Conservation (phyloP, 2,888 invertebrate species). For the Steinernema hermaphroditum region DNA sequence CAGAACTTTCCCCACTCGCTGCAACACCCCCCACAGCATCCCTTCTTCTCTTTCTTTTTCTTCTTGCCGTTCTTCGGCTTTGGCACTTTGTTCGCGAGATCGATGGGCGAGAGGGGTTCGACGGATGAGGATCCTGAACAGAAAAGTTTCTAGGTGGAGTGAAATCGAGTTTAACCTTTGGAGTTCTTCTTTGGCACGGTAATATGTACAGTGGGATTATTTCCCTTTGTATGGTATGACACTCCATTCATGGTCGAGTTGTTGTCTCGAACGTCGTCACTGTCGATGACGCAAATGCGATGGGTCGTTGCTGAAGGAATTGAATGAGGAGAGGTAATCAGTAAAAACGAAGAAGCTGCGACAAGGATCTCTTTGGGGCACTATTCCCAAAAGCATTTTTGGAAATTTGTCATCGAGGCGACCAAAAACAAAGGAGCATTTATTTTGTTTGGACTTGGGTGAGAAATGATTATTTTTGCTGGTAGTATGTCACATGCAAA, state of each 20-base stretch:
- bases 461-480: too few relatives aligned
- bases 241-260: neutral
- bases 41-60: slow-evolving; percentile 1
- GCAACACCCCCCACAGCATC: slow-evolving; percentile 7
- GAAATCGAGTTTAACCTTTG: neutral
- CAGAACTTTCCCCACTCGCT: slow-evolving; percentile 16
- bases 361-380: too few relatives aligned
- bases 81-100: slow-evolving; percentile 9
- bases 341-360: too few relatives aligned
- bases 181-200: neutral
- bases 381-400: too few relatives aligned
- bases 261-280: neutral
- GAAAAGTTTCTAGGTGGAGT: neutral
- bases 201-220: slow-evolving; percentile 2
- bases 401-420: too few relatives aligned
- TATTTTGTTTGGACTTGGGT: too few relatives aligned
- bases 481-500: too few relatives aligned
- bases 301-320: neutral
- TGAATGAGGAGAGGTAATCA: too few relatives aligned
- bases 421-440: too few relatives aligned
- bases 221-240: neutral
- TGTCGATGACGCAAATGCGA: slow-evolving; percentile 4
- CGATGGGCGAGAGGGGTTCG: neutral
- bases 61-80: slow-evolving; percentile 3
- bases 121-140: neutral